These are phyloP conservation scores for Crenuchus spilurus DNA, from an alignment of 2,797 vertebrate genomes.

Conservation along the genomic window DNA sequence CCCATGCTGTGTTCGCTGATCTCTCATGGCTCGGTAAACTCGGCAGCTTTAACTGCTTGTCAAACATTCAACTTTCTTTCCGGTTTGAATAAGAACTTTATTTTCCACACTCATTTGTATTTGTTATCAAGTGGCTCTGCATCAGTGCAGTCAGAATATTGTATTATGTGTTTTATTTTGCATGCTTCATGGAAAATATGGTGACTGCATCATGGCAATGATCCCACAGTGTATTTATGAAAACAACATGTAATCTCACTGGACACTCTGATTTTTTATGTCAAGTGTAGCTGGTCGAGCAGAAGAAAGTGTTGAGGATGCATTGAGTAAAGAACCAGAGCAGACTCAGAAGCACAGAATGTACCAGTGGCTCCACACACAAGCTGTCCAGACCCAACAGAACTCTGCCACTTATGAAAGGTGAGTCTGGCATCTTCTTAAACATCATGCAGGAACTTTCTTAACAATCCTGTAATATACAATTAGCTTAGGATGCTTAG, in stretches of 20 bases:
- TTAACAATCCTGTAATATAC: not conserved
- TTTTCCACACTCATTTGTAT: constrained; percentile 3
- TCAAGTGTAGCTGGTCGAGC: constrained; percentile 55
- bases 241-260: constrained; percentile 1
- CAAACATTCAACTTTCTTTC: constrained; percentile 31
- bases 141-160: not conserved
- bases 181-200: not conserved
- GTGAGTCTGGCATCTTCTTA: constrained; percentile 71
- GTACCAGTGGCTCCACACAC: constrained; percentile 74
- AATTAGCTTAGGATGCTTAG: not conserved
- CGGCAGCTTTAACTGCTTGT: constrained; percentile 44
- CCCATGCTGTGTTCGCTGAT: constrained; percentile 42
- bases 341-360: constrained; percentile 49
- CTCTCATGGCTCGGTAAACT: constrained; percentile 33
- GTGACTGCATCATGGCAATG: not conserved
- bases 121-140: not conserved
- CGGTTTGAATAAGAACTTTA: not conserved
- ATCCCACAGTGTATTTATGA: not conserved
- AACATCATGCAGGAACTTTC: not conserved
- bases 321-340: constrained; percentile 28
- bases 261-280: constrained; percentile 59
- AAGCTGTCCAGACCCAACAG: constrained; percentile 66
- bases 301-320: constrained; percentile 22
- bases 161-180: not conserved
- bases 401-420: constrained; percentile 66